Evolutionary conservation across 2,888 invertebrate species (phyloP).

Genomic region (Dendrolimus houi): DNA sequence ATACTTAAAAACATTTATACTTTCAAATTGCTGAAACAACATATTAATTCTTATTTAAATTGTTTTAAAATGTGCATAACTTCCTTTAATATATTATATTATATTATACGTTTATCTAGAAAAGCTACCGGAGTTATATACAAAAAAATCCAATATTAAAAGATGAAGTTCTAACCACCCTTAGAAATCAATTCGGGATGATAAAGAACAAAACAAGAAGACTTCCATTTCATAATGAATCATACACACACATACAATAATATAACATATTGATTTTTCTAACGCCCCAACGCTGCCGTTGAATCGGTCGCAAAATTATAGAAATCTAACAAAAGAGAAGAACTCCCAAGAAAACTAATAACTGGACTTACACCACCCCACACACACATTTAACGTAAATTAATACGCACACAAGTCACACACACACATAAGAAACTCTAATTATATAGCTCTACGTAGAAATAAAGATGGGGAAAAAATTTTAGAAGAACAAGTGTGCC

Average conservation of each 20-base stretch:
- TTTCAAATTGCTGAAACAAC: no score
- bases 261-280: conserved; percentile 45
- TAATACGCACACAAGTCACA: conserved; percentile 9
- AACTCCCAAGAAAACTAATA: conserved; percentile 74
- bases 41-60: no score
- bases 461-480: conserved; percentile 77
- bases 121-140: no score
- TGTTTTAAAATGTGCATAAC: no score
- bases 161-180: no score
- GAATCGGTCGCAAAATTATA: conserved; percentile 68
- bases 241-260: conserved; percentile 1
- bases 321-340: conserved; percentile 74
- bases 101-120: no score
- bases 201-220: neutral
- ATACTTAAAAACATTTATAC: no score
- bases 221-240: neutral
- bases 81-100: no score
- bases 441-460: conserved; percentile 74
- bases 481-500: conserved; percentile 73
- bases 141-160: no score
- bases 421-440: conserved; percentile 36
- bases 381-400: conserved; percentile 21
- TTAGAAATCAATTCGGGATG: no score
- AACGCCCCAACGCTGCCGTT: conserved; percentile 23
- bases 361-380: conserved; percentile 59